phyloP scores from a whole-genome alignment of 2,797 vertebrate genomes.

The Moxostoma hubbsi region DNA sequence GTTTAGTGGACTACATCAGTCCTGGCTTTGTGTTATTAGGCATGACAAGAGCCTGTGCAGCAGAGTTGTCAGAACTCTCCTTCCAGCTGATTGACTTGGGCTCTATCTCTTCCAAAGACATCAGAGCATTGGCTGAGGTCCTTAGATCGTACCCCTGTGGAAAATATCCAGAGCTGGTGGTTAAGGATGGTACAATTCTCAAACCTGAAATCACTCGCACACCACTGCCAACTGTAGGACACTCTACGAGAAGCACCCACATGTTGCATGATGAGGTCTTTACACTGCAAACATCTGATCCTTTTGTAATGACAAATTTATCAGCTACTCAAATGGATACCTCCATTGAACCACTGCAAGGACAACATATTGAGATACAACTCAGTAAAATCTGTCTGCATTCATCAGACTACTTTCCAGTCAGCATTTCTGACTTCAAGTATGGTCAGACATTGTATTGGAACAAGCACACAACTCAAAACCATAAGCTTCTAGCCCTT shows the following conservation, averaged over 20 bases:
- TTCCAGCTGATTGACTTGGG: too few relatives aligned
- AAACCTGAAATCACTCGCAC: too few relatives aligned
- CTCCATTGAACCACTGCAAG: slow-evolving; percentile 36
- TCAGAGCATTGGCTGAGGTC: too few relatives aligned
- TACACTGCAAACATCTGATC: slow-evolving; percentile 78
- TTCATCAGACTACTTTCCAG: slow-evolving; percentile 86
- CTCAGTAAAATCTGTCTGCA: slow-evolving; percentile 80
- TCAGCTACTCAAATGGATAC: slow-evolving; percentile 67
- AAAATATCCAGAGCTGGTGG: too few relatives aligned
- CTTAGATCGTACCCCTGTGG: too few relatives aligned
- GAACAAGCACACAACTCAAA: slow-evolving; percentile 73
- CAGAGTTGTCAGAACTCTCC: too few relatives aligned
- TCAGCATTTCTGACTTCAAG: slow-evolving; percentile 76
- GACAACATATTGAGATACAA: slow-evolving; percentile 75
- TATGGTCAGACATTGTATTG: slow-evolving; percentile 83
- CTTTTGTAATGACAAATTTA: slow-evolving; percentile 72
- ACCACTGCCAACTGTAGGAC: too few relatives aligned
- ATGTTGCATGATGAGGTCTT: slow-evolving; percentile 59
- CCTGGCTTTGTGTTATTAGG: too few relatives aligned
- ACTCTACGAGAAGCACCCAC: slow-evolving; percentile 30
- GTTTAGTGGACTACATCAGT: too few relatives aligned
- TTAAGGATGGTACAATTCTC: too few relatives aligned
- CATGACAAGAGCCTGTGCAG: too few relatives aligned
- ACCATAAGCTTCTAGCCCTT: slow-evolving; percentile 79
- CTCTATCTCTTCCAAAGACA: too few relatives aligned